Evolutionary conservation across 2,888 invertebrate species (phyloP), one percentile per base, ranked within the genome.

Genomic region (Helleia helle): DNA sequence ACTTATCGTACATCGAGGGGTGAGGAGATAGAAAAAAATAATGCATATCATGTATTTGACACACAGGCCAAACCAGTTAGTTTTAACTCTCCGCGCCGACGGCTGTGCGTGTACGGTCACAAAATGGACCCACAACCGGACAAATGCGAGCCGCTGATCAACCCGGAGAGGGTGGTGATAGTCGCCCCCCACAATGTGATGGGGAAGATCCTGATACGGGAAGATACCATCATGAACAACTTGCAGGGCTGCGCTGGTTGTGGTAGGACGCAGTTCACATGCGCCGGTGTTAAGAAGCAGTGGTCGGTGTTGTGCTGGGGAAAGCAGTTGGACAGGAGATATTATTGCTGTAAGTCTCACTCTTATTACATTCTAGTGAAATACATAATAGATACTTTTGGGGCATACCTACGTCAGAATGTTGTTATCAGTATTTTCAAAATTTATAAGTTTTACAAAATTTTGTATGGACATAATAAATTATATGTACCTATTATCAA

Each of bases 301-400:
- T 83, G 80, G 79, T 73, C 79, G 0, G 73, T 69, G 9, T 44
- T 84, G 1, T 84, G 84, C 43, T 84, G 84, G 84, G 84, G 84
- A 0, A 55, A 67, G 37, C 65, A 72, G 15, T 63, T 74, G 0
- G 76, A 73, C 14, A 72, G 69, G 48, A 75, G 71, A 49, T 77
- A 81, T 50, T 81, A 81, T 44, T 69, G 66, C 14, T 55, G 84
- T 84, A 49, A 80, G 81, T 80, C 57, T 3, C 1, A 11, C 12
- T 27, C n/a, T n/a, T n/a, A 2, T 26, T 26, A 5, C 11, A 3
- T 25, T 25, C n/a, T n/a, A n/a, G n/a, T n/a, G n/a, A n/a, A n/a
- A n/a, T n/a, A n/a, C n/a, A n/a, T n/a, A n/a, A n/a, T n/a, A n/a
- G n/a, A n/a, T n/a, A n/a, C n/a, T n/a, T n/a, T n/a, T n/a, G n/a